These are phyloP conservation scores for Eretmochelys imbricata DNA, from an alignment of 2,113 vertebrate genomes.

Conservation along the genomic window DNA sequence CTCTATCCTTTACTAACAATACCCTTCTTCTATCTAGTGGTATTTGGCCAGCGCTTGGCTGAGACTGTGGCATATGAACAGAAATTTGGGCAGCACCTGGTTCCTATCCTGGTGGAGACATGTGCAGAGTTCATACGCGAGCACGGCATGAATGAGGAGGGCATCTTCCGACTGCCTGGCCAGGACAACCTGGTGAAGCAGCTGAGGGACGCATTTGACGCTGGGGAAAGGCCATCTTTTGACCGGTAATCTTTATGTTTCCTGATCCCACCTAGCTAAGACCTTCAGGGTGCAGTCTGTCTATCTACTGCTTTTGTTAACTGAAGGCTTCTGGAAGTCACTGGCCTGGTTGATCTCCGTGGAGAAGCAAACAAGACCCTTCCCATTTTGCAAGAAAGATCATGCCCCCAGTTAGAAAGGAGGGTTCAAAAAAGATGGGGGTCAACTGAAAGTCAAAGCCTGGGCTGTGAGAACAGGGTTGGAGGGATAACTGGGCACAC, in stretches of 20 bases:
- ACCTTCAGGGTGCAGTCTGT: background rate
- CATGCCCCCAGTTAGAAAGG: background rate
- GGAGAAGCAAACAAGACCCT: background rate
- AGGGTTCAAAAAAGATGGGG: background rate
- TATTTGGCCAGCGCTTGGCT: constrained; percentile 89
- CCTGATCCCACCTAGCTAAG: background rate
- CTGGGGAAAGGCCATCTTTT: constrained; percentile 94
- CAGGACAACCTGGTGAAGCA: constrained; percentile 95
- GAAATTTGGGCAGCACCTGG: constrained; percentile 85
- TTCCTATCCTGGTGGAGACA: constrained; percentile 94
- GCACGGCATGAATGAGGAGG: constrained; percentile 89
- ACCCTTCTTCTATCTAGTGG: constrained; percentile 56
- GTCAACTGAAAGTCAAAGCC: background rate
- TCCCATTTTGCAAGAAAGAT: background rate
- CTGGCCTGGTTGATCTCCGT: background rate
- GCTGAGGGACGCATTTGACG: constrained; percentile 92
- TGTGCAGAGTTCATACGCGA: constrained; percentile 90
- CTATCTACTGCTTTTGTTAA: background rate
- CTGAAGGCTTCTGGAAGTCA: background rate
- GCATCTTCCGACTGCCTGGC: constrained; percentile 95
- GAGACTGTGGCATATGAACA: constrained; percentile 91
- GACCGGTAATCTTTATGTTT: constrained; percentile 76
- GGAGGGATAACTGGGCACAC: background rate
- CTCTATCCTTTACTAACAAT: background rate
- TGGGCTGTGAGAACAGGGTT: background rate